Conservation (phyloP, 2,797 vertebrate species). For the Pseudochromis fuscus region DNA sequence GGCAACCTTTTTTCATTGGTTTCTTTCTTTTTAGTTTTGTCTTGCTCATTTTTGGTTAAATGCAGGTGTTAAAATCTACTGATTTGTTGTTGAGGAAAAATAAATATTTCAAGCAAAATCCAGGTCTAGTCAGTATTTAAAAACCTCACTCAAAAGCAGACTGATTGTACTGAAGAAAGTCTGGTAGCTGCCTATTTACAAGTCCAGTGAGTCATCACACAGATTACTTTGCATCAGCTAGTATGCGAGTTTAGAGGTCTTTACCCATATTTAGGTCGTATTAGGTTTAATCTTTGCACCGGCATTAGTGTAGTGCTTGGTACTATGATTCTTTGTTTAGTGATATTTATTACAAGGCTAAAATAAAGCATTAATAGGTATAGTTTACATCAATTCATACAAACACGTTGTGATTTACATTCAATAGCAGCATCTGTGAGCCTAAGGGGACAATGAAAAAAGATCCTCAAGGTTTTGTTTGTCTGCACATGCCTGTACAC, state of each 20-base stretch:
- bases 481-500: constrained; percentile 76
- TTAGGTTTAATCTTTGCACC: constrained; percentile 29
- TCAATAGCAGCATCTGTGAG: constrained; percentile 34
- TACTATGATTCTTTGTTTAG: constrained; percentile 20
- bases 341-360: neutral
- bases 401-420: constrained; percentile 60
- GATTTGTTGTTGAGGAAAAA: constrained; percentile 1
- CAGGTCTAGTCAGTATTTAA: constrained; percentile 7
- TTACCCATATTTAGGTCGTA: constrained; percentile 1
- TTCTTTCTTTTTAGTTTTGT: too few species aligned
- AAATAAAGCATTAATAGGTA: neutral
- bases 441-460: constrained; percentile 44
- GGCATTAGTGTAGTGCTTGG: constrained; percentile 11
- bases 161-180: neutral
- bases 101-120: neutral
- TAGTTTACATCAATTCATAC: constrained; percentile 46
- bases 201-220: constrained; percentile 1
- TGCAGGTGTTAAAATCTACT: too few species aligned
- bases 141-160: neutral
- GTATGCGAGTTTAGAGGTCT: constrained; percentile 14
- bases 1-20: too few species aligned
- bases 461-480: constrained; percentile 69
- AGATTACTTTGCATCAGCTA: constrained; percentile 16
- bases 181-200: neutral
- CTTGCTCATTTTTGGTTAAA: too few species aligned